Conservation (phyloP, 2,888 invertebrate genomes). For the Mesoligia furuncula region DNA sequence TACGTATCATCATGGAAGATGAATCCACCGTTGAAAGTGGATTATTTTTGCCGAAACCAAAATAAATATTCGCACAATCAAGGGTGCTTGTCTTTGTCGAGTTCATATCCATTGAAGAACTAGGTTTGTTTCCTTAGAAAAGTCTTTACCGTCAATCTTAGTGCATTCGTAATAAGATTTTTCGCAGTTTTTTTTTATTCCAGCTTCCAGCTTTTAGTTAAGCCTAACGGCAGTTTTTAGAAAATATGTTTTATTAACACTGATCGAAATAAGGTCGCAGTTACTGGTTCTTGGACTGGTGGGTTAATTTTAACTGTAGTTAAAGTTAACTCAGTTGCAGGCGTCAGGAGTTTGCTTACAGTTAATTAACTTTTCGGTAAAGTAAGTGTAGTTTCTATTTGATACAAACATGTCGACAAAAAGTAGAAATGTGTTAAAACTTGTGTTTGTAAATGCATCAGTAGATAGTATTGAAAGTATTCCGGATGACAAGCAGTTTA, state of each 20-base stretch:
- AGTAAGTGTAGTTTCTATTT: conserved; percentile 40
- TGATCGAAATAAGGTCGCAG: conserved; percentile 55
- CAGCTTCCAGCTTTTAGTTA: conserved; percentile 61
- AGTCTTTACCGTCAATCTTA: conserved; percentile 20
- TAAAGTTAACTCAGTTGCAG: conserved; percentile 42
- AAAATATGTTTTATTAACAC: conserved; percentile 55
- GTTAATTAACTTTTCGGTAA: conserved; percentile 15
- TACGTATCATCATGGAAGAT: neutral
- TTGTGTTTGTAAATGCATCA: conserved; percentile 12
- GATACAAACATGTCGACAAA: conserved; percentile 14
- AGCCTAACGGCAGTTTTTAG: conserved; percentile 46
- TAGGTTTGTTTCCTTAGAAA: neutral
- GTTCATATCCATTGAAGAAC: conserved; percentile 6
- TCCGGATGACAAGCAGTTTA: conserved; percentile 38
- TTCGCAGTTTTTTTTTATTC: conserved; percentile 60
- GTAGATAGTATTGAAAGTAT: conserved; percentile 24
- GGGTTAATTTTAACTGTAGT: conserved; percentile 43
- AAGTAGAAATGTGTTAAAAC: conserved; percentile 3
- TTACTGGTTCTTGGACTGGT: conserved; percentile 47
- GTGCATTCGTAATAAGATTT: conserved; percentile 49
- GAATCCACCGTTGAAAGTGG: neutral
- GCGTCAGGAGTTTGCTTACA: conserved; percentile 49
- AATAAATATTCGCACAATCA: conserved; percentile 14
- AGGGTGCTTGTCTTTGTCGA: neutral
- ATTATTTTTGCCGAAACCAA: conserved; percentile 4